Evolutionary conservation across 2,888 invertebrate species (phyloP), one percentile per base, ranked within the genome.

Genomic region (Ptilodon capucinus): DNA sequence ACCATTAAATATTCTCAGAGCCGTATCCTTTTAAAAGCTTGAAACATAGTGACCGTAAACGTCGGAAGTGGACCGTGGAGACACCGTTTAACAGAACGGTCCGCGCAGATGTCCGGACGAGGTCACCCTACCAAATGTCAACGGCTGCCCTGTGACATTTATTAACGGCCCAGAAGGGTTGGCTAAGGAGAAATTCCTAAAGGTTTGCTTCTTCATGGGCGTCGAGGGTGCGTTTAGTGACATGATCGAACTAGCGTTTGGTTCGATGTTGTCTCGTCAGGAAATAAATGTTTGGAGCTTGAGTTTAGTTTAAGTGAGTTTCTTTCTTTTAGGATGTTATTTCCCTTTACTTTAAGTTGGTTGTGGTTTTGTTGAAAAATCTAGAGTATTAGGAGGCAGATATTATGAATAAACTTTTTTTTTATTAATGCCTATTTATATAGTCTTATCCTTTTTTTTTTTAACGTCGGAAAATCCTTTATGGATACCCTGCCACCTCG

Each of bases 111-210:
- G 71, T 60, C 62, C 58, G 49, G 19, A 41, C 54, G 57, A 46
- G 62, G 62, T 57, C 65, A 60, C 66, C 77, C 76, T 56, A 58
- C 59, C 71, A 75, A 78, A 76, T 80, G 82, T 81, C 82, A 82
- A 78, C 73, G 75, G 67, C 67, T 55, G 55, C 58, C 60, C 64
- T 58, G 60, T 86, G 87, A 88, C 87, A 86, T 88, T 90, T 90
- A 90, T 87, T 86, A 88, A 86, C 84, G 79, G 73, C 39, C 64
- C 66, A 61, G 74, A 83, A 83, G 86, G 86, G 83, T 85, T 82
- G 70, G 62, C 48, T 59, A 60, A 56, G 64, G 57, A 78, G 70
- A 77, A 79, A 83, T 87, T 83, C 82, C 74, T 75, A 61, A 71
- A 63, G 74, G 75, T 81, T 80, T 76, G 71, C 76, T 79, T 75